Conservation (phyloP, 2,888 invertebrate species). For the Ligdia adustata region DNA sequence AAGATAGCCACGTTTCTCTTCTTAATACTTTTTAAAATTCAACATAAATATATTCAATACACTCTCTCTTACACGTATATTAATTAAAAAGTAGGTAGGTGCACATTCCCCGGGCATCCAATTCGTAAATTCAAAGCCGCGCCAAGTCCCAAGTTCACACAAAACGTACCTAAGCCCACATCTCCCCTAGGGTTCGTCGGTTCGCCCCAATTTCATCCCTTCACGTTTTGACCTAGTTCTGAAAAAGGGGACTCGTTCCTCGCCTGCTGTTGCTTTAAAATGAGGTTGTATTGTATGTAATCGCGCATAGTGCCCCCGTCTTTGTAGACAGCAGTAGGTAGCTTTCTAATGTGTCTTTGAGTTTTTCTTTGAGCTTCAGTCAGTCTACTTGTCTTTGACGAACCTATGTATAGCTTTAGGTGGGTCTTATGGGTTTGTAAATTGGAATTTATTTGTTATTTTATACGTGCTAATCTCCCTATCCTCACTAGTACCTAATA, state of each 20-base stretch:
- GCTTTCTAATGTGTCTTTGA: not conserved
- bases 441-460: no score
- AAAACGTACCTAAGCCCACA: conserved; percentile 51
- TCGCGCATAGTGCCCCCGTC: conserved; percentile 60
- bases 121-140: conserved; percentile 42
- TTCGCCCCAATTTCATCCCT: conserved; percentile 78
- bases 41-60: no score
- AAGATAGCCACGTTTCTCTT: no score
- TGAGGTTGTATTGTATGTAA: conserved; percentile 75
- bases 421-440: no score
- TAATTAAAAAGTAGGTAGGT: conserved; percentile 6
- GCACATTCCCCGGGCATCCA: conserved; percentile 12
- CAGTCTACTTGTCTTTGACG: no score
- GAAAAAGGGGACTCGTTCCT: conserved; percentile 74
- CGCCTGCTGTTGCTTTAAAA: conserved; percentile 74
- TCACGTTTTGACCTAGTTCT: conserved; percentile 76
- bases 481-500: no score
- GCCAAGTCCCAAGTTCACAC: conserved; percentile 42
- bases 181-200: conserved; percentile 71
- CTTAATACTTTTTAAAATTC: no score
- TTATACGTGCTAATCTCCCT: no score
- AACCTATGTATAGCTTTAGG: no score
- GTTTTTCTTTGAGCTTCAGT: conserved; percentile 6
- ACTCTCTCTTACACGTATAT: not conserved
- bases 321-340: conserved; percentile 28